phyloP scores from a whole-genome alignment of 1,140 invertebrate genomes.

The Drosophila lacteicornis region DNA sequence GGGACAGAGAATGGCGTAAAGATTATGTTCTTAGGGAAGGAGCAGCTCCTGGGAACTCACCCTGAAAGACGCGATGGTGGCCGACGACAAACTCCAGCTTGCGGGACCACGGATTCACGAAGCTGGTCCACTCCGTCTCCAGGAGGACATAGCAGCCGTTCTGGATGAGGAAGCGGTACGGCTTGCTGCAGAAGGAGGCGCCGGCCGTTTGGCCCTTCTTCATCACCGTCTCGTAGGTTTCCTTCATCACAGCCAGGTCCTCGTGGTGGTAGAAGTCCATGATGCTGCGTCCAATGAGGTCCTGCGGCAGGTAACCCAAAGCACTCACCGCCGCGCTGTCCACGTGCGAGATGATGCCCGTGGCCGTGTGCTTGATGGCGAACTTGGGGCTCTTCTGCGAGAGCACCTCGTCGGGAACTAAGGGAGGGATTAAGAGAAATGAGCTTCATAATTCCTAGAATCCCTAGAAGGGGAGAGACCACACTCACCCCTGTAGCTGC shows the following conservation, averaged over 20 bases:
- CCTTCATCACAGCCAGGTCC: conserved; percentile 91
- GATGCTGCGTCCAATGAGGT: conserved; percentile 92
- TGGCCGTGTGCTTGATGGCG: conserved; percentile 91
- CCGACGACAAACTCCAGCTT: conserved; percentile 96
- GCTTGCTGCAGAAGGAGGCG: conserved; percentile 90
- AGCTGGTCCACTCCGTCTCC: conserved; percentile 97
- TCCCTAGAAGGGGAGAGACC: neutral
- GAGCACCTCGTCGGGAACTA: conserved; percentile 88
- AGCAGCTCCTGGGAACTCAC: conserved; percentile 65
- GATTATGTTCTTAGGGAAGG: no score
- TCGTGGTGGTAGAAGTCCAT: conserved; percentile 95
- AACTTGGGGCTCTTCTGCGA: conserved; percentile 87
- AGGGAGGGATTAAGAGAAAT: no score
- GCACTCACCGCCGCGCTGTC: conserved; percentile 92
- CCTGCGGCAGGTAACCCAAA: conserved; percentile 95
- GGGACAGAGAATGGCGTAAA: neutral
- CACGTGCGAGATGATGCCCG: conserved; percentile 90
- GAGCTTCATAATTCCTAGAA: neutral
- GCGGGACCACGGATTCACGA: conserved; percentile 96
- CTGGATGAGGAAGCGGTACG: conserved; percentile 90
- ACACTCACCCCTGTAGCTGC: conserved; percentile 90
- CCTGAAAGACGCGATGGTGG: conserved; percentile 92
- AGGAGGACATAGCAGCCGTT: conserved; percentile 93
- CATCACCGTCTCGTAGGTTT: conserved; percentile 93
- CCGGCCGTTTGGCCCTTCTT: conserved; percentile 86